Percentiles rank a stretch among this genome's conserved stretches.
phyloP scores from a whole-genome alignment of 2,797 vertebrate genomes.

The Mallotus villosus region DNA sequence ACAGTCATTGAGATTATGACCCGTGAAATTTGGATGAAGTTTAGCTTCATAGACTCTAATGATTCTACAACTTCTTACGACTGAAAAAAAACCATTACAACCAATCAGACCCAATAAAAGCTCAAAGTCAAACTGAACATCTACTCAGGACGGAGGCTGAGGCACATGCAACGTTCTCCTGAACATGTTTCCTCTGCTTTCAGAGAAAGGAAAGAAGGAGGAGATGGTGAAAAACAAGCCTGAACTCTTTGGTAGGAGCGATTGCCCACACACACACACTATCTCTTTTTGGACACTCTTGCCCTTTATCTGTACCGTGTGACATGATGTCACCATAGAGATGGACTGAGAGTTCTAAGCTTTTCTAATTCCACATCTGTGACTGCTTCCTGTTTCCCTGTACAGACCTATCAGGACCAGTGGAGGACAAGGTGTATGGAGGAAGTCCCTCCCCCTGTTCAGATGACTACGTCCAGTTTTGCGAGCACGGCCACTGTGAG shows the following conservation, averaged over 20 bases:
- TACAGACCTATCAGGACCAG: conserved; percentile 83
- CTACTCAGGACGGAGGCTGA: neutral
- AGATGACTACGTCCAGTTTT: conserved; percentile 87
- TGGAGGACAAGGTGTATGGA: conserved; percentile 83
- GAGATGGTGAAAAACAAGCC: conserved; percentile 81
- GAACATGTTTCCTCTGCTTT: conserved; percentile 6
- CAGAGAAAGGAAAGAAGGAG: conserved; percentile 83
- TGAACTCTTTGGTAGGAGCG: conserved; percentile 80
- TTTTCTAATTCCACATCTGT: too few species aligned
- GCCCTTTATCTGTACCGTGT: neutral
- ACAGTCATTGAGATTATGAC: neutral
- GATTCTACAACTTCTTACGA: neutral
- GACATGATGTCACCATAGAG: neutral
- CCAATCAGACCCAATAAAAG: neutral
- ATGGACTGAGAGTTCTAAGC: too few species aligned
- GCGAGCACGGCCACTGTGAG: conserved; percentile 94
- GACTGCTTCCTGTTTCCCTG: neutral
- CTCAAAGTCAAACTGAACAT: neutral
- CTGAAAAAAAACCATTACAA: neutral
- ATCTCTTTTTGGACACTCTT: neutral
- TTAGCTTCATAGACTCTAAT: neutral
- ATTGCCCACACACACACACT: neutral
- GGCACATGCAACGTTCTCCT: neutral
- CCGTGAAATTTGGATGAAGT: too few species aligned
- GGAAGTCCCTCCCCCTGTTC: conserved; percentile 86